phyloP scores from a whole-genome alignment of 2,888 invertebrate genomes.

The Hanleya hanleyi region DNA sequence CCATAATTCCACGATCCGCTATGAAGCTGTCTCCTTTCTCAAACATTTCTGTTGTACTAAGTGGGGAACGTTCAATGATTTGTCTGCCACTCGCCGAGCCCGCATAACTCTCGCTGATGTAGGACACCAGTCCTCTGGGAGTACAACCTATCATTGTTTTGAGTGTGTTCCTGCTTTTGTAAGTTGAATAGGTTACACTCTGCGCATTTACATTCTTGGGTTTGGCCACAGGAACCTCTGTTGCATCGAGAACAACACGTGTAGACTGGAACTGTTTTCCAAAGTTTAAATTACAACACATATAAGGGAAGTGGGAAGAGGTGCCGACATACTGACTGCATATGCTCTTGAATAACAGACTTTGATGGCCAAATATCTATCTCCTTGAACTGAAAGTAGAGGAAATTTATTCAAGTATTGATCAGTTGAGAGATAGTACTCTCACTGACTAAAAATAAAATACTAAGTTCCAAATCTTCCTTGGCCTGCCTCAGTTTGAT shows the following conservation, averaged over 20 bases:
- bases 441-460: constrained; percentile 28
- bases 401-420: constrained; percentile 38
- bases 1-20: constrained; percentile 44
- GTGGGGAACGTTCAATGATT: constrained; percentile 35
- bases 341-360: constrained; percentile 23
- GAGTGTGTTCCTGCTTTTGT: constrained; percentile 44
- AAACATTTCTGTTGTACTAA: constrained; percentile 19
- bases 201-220: constrained; percentile 36
- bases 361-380: constrained; percentile 39
- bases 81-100: constrained; percentile 38
- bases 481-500: constrained; percentile 38
- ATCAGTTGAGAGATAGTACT: constrained; percentile 27
- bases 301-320: no score
- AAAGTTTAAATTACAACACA: no score
- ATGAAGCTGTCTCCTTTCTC: constrained; percentile 31
- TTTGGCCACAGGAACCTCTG: constrained; percentile 41
- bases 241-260: constrained; percentile 44
- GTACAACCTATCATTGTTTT: constrained; percentile 40
- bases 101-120: constrained; percentile 32
- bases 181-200: constrained; percentile 39
- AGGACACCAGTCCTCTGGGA: constrained; percentile 30
- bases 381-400: constrained; percentile 38
- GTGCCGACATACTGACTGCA: no score
- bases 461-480: constrained; percentile 35
- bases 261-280: constrained; percentile 35